These are phyloP conservation scores for Staurois parvus DNA, from an alignment of 2,797 vertebrate species.

Conservation along the genomic window DNA sequence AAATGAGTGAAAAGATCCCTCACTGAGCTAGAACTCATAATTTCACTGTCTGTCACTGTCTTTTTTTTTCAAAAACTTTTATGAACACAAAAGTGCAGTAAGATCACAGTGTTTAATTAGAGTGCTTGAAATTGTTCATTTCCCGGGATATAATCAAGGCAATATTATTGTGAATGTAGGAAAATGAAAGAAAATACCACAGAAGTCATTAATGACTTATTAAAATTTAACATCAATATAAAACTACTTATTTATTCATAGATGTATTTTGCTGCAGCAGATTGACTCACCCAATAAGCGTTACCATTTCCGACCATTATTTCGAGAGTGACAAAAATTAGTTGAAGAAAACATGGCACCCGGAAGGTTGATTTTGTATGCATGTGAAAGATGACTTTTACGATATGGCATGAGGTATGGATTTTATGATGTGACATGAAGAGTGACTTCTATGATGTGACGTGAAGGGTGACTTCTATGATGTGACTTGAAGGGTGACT, in stretches of 20 bases:
- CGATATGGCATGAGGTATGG: no score
- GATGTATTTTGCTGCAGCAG: not conserved
- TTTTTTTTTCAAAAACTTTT: conserved; percentile 8
- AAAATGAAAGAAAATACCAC: not conserved
- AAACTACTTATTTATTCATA: conserved; percentile 40
- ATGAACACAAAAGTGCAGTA: not conserved
- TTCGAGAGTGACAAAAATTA: not conserved
- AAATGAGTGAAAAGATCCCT: conserved; percentile 5
- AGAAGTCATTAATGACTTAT: conserved; percentile 36
- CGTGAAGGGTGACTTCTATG: no score
- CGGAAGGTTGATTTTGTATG: not conserved
- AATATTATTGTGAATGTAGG: conserved; percentile 14
- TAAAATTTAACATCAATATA: conserved; percentile 42
- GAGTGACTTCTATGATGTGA: no score
- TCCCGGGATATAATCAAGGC: conserved; percentile 21
- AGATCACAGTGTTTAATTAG: conserved; percentile 27
- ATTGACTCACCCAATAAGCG: conserved; percentile 7
- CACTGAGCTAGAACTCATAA: conserved; percentile 12
- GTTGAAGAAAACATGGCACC: not conserved
- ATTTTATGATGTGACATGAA: no score
- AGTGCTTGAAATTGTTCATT: not conserved
- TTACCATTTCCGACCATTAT: not conserved
- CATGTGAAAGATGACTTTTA: no score
- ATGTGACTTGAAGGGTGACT: no score
- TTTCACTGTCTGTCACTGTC: conserved; percentile 15